These are phyloP conservation scores for Myiagra hebetior DNA, from an alignment of 2,113 vertebrate species.

Conservation along the genomic window DNA sequence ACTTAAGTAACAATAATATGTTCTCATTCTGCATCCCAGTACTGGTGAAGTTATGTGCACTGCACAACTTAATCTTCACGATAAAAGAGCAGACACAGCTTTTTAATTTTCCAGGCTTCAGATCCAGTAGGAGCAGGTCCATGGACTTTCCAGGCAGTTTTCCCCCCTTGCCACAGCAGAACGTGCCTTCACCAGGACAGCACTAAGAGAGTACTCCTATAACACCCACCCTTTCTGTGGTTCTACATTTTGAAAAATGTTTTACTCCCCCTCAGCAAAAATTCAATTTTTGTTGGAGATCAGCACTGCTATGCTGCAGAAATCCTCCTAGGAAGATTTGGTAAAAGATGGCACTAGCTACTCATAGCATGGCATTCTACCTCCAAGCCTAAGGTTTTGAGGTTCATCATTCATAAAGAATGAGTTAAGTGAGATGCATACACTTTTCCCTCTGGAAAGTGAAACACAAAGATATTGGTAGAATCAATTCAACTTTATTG, in stretches of 20 bases:
- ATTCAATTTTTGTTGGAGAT: background rate
- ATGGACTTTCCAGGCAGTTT: background rate
- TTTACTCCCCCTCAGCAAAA: background rate
- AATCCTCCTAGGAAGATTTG: background rate
- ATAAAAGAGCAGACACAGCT: background rate
- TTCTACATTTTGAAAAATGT: background rate
- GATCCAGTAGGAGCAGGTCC: background rate
- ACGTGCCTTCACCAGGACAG: background rate
- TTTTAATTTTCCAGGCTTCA: background rate
- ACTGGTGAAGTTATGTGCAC: background rate
- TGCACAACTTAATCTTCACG: accelerated
- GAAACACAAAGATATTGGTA: background rate
- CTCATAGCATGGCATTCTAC: background rate
- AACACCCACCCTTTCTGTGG: background rate
- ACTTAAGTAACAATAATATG: background rate
- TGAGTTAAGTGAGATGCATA: background rate
- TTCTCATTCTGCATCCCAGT: background rate
- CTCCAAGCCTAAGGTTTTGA: background rate
- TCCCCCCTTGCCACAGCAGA: background rate
- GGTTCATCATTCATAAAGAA: background rate
- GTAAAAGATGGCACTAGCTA: background rate
- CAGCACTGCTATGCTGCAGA: background rate
- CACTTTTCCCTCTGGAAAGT: background rate
- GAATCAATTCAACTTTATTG: background rate
- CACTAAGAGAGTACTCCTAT: accelerated